Percentiles rank a stretch among this genome's conserved stretches.
Conservation (phyloP, 2,888 invertebrate species). For the Stegana nigrithorax region DNA sequence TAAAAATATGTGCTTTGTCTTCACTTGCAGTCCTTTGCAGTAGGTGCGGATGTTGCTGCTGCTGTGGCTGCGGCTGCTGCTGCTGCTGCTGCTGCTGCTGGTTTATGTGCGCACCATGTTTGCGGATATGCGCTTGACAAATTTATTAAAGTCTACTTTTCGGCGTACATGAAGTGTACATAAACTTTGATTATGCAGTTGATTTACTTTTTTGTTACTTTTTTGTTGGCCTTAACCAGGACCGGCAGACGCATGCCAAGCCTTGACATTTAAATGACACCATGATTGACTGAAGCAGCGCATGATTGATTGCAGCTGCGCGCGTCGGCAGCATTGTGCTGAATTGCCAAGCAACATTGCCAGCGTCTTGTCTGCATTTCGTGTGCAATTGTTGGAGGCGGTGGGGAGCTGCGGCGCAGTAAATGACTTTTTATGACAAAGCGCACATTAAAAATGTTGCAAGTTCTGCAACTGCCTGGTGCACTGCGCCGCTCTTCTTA, state of each 20-base stretch:
- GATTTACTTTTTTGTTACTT: constrained; percentile 1
- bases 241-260: neutral
- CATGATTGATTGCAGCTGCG: constrained; percentile 4
- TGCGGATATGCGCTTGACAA: constrained; percentile 3
- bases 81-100: no score
- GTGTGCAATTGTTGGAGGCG: neutral
- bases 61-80: no score
- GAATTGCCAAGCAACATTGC: neutral
- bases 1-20: no score
- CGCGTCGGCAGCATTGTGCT: neutral
- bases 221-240: neutral
- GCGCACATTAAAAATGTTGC: constrained; percentile 1
- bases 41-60: no score
- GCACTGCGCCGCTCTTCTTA: no score
- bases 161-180: no score
- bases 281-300: neutral
- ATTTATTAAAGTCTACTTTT: constrained; percentile 13
- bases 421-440: neutral
- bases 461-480: no score
- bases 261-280: neutral
- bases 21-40: no score
- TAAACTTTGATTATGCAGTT: constrained; percentile 10
- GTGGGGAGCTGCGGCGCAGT: neutral
- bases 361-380: neutral
- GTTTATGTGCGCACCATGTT: neutral